Evolutionary conservation across 2,888 invertebrate genomes (phyloP).

Genomic region (Onthophagus sagittarius): DNA sequence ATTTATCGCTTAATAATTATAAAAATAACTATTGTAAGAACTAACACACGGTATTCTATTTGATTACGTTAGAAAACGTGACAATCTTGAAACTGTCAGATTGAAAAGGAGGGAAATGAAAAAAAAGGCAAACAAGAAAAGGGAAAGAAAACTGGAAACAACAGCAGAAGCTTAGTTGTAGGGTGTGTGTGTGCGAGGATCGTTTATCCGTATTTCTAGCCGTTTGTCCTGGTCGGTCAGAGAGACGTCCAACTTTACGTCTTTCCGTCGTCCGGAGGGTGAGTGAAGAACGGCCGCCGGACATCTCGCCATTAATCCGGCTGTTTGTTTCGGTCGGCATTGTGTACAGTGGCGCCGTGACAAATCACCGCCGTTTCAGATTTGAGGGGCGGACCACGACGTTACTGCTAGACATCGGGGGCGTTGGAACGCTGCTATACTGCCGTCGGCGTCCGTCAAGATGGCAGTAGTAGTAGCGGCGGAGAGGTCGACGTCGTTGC

Average conservation of each 20-base stretch:
- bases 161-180: not conserved
- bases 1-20: no score
- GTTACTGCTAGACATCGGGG: not conserved
- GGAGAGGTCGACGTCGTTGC: slow-evolving; percentile 15
- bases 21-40: no score
- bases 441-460: slow-evolving; percentile 15
- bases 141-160: not conserved
- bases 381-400: slow-evolving; percentile 37
- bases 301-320: not conserved
- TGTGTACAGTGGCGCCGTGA: slow-evolving; percentile 30
- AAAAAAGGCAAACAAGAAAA: not conserved
- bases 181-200: not conserved
- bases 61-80: no score
- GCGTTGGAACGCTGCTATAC: no score
- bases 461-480: not conserved
- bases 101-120: not conserved
- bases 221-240: not conserved
- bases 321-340: not conserved
- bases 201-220: not conserved
- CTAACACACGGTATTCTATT: no score
- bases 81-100: no score
- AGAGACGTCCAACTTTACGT: not conserved
- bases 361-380: slow-evolving; percentile 42
- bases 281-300: not conserved
- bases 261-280: not conserved